These are phyloP conservation scores for Cephus nigrinus DNA, from an alignment of 2,888 invertebrate genomes.

Conservation along the genomic window DNA sequence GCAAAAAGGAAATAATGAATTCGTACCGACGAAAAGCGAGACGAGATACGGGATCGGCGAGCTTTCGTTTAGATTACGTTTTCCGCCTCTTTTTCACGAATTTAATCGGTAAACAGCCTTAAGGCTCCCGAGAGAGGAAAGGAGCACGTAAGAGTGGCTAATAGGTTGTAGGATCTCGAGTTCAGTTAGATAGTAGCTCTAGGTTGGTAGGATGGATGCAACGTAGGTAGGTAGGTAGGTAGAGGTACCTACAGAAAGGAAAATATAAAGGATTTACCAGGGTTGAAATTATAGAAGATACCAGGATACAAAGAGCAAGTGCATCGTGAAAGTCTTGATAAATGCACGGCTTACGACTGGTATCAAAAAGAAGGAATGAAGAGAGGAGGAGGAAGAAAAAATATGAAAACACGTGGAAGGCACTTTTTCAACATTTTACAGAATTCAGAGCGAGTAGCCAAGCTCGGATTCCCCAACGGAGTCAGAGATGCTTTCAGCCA, in stretches of 20 bases:
- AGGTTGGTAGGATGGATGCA: neutral
- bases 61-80: conserved; percentile 29
- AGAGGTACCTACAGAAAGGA: neutral
- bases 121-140: neutral
- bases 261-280: neutral
- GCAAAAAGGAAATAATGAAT: conserved; percentile 1
- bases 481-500: neutral
- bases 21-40: neutral
- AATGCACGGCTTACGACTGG: neutral
- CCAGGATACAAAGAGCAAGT: neutral
- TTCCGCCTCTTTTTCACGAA: conserved; percentile 24
- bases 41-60: neutral
- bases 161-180: neutral
- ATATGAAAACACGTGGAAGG: neutral
- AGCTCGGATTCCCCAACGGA: neutral
- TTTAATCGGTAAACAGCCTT: conserved; percentile 23
- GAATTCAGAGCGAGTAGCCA: neutral
- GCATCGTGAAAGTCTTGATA: neutral
- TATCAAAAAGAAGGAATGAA: neutral
- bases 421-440: neutral
- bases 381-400: neutral
- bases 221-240: neutral
- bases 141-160: neutral
- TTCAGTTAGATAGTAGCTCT: neutral
- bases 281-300: neutral